Percentiles rank a stretch among this genome's conserved stretches.
Evolutionary conservation across 2,797 vertebrate species (phyloP).

Genomic region (Periophthalmus magnuspinnatus): DNA sequence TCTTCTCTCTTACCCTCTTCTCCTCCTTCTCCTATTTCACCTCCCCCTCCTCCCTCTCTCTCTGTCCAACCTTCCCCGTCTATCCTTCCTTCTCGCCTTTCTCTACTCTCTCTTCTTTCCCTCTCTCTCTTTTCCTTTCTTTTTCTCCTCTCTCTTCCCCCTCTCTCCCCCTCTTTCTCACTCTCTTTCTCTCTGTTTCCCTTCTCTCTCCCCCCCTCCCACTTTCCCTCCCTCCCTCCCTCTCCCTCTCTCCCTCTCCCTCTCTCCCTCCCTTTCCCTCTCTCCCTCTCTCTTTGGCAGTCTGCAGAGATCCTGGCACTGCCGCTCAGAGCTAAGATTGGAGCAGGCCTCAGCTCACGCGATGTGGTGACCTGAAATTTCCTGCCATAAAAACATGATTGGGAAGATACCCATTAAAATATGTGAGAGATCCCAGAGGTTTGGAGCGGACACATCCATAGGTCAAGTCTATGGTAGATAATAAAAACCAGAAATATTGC

Average conservation of each 20-base stretch:
- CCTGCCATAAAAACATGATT: conserved; percentile 82
- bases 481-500: not conserved
- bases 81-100: not conserved
- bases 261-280: not conserved
- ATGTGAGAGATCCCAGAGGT: conserved; percentile 40
- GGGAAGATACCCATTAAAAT: conserved; percentile 79
- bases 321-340: conserved; percentile 77
- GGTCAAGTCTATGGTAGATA: not conserved
- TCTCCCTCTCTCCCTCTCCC: not conserved
- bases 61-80: not conserved
- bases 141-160: not conserved
- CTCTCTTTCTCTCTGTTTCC: not conserved
- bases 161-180: not conserved
- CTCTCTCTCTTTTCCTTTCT: not conserved
- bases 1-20: too few species aligned
- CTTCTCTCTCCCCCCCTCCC: too few species aligned
- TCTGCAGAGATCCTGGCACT: conserved; percentile 69
- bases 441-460: not conserved
- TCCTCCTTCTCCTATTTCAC: too few species aligned
- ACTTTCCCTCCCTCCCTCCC: too few species aligned
- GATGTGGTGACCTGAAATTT: conserved; percentile 82
- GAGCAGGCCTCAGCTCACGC: conserved; percentile 78
- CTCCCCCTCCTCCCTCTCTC: not conserved
- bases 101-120: not conserved
- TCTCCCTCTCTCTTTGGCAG: conserved; percentile 58